Evolutionary conservation across 2,888 invertebrate genomes (phyloP).

Genomic region (Carcina quercana): DNA sequence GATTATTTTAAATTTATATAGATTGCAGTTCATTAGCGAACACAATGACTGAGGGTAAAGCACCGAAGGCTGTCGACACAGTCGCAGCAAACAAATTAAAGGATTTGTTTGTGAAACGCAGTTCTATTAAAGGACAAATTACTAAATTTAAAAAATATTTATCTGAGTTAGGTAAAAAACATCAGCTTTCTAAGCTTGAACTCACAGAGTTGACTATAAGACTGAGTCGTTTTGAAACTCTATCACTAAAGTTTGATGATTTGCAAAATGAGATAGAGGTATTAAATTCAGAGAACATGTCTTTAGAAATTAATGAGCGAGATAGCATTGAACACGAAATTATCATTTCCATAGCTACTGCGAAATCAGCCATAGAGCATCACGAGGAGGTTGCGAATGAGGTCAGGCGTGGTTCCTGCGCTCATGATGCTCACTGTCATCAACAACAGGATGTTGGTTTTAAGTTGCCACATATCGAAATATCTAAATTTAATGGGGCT

Average conservation of each 20-base stretch:
- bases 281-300: conserved; percentile 6
- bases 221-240: conserved; percentile 7
- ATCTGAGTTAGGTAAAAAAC: not conserved
- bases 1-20: too few species aligned
- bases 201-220: conserved; percentile 8
- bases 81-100: too few species aligned
- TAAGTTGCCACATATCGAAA: conserved; percentile 11
- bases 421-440: not conserved
- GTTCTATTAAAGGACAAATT: conserved; percentile 11
- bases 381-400: not conserved
- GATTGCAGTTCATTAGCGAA: too few species aligned
- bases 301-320: conserved; percentile 5
- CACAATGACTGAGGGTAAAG: too few species aligned
- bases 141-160: conserved; percentile 13
- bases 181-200: conserved; percentile 3
- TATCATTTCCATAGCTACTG: conserved; percentile 12
- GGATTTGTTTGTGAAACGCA: conserved; percentile 2
- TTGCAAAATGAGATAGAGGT: conserved; percentile 11
- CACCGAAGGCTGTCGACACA: too few species aligned
- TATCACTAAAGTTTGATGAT: conserved; percentile 8
- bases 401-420: not conserved
- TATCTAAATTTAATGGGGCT: conserved; percentile 13
- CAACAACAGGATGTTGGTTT: conserved; percentile 7
- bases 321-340: conserved; percentile 6
- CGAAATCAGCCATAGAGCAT: conserved; percentile 5